phyloP scores from a whole-genome alignment of 1,140 invertebrate genomes.

The Solen grandis region DNA sequence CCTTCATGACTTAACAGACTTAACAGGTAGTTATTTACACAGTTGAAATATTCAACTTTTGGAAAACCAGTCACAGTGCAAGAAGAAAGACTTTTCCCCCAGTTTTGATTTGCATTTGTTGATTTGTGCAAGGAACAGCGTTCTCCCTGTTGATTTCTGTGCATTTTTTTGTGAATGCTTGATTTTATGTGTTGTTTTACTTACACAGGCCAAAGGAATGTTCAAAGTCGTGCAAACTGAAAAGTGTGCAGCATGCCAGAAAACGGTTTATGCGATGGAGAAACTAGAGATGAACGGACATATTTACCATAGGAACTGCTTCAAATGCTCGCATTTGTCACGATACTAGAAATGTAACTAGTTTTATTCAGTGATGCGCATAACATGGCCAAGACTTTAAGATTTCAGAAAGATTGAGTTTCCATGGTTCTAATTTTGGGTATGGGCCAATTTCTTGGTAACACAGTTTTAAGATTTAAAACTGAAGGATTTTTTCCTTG shows the following conservation, averaged over 20 bases:
- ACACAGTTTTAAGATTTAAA: too few relatives aligned
- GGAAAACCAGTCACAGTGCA: neutral
- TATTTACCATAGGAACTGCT: slow-evolving; percentile 89
- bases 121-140: neutral
- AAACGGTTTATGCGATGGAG: slow-evolving; percentile 90
- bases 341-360: too few relatives aligned
- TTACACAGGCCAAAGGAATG: slow-evolving; percentile 59
- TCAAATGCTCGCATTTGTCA: slow-evolving; percentile 90
- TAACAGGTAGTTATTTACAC: neutral
- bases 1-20: neutral
- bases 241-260: slow-evolving; percentile 87
- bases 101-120: neutral
- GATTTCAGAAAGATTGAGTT: too few relatives aligned
- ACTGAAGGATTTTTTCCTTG: too few relatives aligned
- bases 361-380: too few relatives aligned
- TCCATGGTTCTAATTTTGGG: too few relatives aligned
- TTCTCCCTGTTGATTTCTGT: neutral
- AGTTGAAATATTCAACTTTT: neutral
- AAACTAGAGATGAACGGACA: slow-evolving; percentile 89
- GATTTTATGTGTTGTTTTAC: slow-evolving; percentile 50
- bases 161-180: slow-evolving; percentile 33
- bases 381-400: too few relatives aligned
- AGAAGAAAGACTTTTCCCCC: neutral
- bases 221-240: slow-evolving; percentile 83
- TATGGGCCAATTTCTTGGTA: too few relatives aligned